A percentile compares a stretch with the other conserved stretches of the same genome.
Conservation (phyloP, 1,140 invertebrate genomes). For the Thalassaphorura encarpata region DNA sequence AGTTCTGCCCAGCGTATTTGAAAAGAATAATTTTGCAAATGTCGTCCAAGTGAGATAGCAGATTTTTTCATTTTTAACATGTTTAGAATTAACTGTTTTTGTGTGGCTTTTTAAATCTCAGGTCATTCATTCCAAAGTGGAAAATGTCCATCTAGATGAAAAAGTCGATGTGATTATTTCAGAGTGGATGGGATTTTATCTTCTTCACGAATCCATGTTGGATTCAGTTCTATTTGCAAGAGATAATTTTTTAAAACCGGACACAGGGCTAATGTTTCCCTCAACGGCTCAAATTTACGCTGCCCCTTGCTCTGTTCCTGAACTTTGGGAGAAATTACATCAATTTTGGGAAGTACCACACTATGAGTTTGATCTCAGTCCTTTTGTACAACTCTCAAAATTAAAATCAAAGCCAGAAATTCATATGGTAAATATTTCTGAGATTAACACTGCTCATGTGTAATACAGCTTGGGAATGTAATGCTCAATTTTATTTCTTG, state of each 20-base stretch:
- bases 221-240: conserved; percentile 84
- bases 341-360: conserved; percentile 46
- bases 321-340: conserved; percentile 44
- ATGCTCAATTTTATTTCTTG: too few species aligned
- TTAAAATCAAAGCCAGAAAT: conserved; percentile 21
- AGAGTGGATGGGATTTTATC: conserved; percentile 99
- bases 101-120: conserved; percentile 14
- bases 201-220: conserved; percentile 97
- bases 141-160: conserved; percentile 53
- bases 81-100: too few species aligned
- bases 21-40: conserved; percentile 37
- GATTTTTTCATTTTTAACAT: neutral
- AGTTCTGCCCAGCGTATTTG: conserved; percentile 68
- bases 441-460: neutral
- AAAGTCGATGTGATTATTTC: conserved; percentile 95
- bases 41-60: conserved; percentile 33
- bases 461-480: conserved; percentile 16
- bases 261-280: conserved; percentile 44
- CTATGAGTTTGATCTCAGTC: conserved; percentile 28
- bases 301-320: conserved; percentile 60
- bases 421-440: conserved; percentile 7
- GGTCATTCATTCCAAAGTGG: conserved; percentile 53
- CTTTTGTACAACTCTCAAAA: conserved; percentile 14
- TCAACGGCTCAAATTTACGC: conserved; percentile 38
- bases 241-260: conserved; percentile 67